Percentiles rank a stretch among this genome's conserved stretches.
Evolutionary conservation across 1,140 invertebrate species (phyloP).

Genomic region (Amphibalanus amphitrite): DNA sequence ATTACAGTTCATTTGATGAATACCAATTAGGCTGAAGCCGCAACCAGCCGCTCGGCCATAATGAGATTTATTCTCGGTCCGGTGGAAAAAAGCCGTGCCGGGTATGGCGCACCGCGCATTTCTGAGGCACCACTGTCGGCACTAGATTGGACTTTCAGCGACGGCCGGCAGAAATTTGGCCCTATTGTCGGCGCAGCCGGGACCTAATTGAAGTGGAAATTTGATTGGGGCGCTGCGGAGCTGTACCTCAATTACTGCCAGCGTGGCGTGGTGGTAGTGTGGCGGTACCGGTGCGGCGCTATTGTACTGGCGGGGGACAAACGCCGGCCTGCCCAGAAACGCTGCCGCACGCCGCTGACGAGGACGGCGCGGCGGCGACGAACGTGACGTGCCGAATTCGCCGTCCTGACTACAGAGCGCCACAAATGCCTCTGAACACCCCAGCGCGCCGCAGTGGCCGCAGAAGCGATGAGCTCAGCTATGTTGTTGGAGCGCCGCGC

Average conservation of each 20-base stretch:
- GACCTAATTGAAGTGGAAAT: neutral
- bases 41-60: neutral
- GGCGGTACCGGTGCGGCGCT: too few relatives aligned
- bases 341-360: too few relatives aligned
- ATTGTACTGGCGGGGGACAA: too few relatives aligned
- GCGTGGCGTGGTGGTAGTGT: neutral
- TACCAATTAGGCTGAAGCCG: neutral
- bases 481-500: too few relatives aligned
- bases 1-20: slow-evolving; percentile 2
- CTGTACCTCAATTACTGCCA: neutral
- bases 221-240: neutral
- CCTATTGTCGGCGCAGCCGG: neutral
- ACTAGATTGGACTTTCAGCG: neutral
- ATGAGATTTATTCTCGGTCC: neutral
- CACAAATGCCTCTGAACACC: too few relatives aligned
- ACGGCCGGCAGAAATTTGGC: neutral
- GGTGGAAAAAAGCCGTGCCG: neutral
- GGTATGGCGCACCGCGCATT: neutral
- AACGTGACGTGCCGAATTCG: too few relatives aligned
- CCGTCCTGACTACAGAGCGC: too few relatives aligned
- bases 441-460: too few relatives aligned
- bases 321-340: too few relatives aligned
- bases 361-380: too few relatives aligned
- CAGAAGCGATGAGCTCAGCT: too few relatives aligned
- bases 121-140: neutral